phyloP scores from a whole-genome alignment of 1,140 invertebrate species.

The Zaprionus ghesquierei region DNA sequence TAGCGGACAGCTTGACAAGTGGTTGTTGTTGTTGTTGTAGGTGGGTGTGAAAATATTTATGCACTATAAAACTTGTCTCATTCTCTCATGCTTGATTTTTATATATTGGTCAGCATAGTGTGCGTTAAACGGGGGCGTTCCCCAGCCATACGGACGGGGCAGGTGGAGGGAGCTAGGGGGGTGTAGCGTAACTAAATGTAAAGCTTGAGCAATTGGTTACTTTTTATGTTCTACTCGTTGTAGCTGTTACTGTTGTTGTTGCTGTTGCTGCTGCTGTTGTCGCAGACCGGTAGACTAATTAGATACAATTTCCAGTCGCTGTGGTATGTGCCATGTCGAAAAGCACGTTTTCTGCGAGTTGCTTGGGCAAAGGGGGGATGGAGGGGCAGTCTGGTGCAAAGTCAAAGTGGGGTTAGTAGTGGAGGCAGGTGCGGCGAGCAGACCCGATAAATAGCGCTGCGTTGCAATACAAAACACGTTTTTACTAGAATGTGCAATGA shows the following conservation, averaged over 20 bases:
- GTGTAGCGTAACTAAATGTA: conserved; percentile 12
- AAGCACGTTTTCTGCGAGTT: conserved; percentile 64
- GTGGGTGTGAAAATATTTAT: conserved; percentile 58
- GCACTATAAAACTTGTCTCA: conserved; percentile 48
- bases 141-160: neutral
- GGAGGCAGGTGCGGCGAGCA: neutral
- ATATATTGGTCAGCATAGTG: conserved; percentile 58
- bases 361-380: neutral
- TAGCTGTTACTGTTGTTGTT: neutral
- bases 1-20: conserved; percentile 47
- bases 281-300: conserved; percentile 72
- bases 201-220: conserved; percentile 6
- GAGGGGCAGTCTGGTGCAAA: neutral
- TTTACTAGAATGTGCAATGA: conserved; percentile 56
- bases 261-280: conserved; percentile 7
- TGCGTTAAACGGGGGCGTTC: conserved; percentile 54
- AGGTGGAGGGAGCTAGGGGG: neutral
- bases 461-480: conserved; percentile 76
- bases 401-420: neutral
- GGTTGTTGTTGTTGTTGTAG: conserved; percentile 20
- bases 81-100: conserved; percentile 52
- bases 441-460: conserved; percentile 67
- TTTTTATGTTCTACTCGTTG: conserved; percentile 7
- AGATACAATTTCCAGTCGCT: conserved; percentile 77
- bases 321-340: conserved; percentile 66